Evolutionary conservation across 2,888 invertebrate genomes (phyloP).

Genomic region (Pristionchus maxplancki): DNA sequence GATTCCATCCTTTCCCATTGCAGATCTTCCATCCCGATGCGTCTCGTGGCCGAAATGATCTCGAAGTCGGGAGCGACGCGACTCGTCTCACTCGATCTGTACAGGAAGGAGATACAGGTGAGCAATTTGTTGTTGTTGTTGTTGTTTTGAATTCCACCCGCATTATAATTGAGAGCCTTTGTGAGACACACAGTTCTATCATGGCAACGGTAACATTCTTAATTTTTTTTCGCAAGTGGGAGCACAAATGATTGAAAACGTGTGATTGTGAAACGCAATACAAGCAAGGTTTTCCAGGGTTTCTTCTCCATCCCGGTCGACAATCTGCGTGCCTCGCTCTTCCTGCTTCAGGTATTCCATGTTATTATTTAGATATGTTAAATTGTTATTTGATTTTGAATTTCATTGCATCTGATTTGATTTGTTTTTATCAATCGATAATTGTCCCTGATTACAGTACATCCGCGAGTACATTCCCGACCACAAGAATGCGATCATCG

Average conservation of each 20-base stretch:
- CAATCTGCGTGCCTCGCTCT: slow-evolving; percentile 95
- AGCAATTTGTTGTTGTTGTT: neutral
- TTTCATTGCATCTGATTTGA: too few species aligned
- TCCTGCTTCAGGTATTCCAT: slow-evolving; percentile 85
- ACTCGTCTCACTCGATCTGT: slow-evolving; percentile 97
- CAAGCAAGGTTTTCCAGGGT: slow-evolving; percentile 83
- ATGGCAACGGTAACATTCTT: too few species aligned
- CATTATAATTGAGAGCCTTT: too few species aligned
- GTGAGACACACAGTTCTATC: too few species aligned
- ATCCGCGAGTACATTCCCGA: slow-evolving; percentile 89
- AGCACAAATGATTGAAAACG: too few species aligned
- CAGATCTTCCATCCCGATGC: slow-evolving; percentile 88
- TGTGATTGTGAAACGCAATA: neutral
- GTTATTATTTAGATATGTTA: neutral
- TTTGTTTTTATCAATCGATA: neutral
- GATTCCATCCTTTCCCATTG: too few species aligned
- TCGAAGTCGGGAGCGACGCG: slow-evolving; percentile 89
- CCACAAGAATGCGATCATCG: slow-evolving; percentile 97
- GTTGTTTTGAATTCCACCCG: neutral
- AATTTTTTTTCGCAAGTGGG: too few species aligned
- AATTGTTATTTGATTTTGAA: too few species aligned
- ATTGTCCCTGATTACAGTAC: slow-evolving; percentile 48
- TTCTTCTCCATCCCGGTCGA: slow-evolving; percentile 99
- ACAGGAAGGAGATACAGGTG: slow-evolving; percentile 78
- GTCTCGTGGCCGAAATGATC: slow-evolving; percentile 95